Percentiles rank a stretch among this genome's conserved stretches.
phyloP scores from a whole-genome alignment of 2,113 vertebrate genomes.

The Cisticola juncidis region DNA sequence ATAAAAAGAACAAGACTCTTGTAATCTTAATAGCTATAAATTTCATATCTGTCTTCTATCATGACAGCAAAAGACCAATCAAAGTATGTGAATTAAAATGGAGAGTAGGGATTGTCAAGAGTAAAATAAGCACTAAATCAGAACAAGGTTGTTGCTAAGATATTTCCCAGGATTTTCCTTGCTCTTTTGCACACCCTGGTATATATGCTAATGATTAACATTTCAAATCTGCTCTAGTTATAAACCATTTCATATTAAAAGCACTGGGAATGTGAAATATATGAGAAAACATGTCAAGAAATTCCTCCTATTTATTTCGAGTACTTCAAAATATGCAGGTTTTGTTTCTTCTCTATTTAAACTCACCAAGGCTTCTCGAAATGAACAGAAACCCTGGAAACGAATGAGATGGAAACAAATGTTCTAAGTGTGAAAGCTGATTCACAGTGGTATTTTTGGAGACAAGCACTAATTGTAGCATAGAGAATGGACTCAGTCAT shows the following conservation, averaged over 20 bases:
- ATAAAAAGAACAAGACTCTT: neutral
- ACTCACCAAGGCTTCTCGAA: neutral
- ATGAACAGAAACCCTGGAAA: neutral
- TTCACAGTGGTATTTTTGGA: neutral
- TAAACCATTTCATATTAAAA: neutral
- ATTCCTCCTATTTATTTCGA: neutral
- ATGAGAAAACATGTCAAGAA: neutral
- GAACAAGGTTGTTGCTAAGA: neutral
- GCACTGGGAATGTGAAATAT: neutral
- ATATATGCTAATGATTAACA: neutral
- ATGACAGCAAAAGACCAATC: neutral
- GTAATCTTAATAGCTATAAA: neutral
- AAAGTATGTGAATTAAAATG: constrained; percentile 13
- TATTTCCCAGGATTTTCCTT: neutral
- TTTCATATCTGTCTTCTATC: neutral
- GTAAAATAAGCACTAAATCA: neutral
- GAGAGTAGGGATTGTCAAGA: neutral
- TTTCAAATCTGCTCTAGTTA: neutral
- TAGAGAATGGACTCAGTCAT: constrained; percentile 9
- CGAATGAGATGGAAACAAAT: neutral
- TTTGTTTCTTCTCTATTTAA: neutral
- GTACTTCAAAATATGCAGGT: neutral
- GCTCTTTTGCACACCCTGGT: neutral
- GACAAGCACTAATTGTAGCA: neutral
- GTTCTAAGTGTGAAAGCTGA: neutral